Conservation (phyloP, 2,113 vertebrate genomes). For the Lathamus discolor region DNA sequence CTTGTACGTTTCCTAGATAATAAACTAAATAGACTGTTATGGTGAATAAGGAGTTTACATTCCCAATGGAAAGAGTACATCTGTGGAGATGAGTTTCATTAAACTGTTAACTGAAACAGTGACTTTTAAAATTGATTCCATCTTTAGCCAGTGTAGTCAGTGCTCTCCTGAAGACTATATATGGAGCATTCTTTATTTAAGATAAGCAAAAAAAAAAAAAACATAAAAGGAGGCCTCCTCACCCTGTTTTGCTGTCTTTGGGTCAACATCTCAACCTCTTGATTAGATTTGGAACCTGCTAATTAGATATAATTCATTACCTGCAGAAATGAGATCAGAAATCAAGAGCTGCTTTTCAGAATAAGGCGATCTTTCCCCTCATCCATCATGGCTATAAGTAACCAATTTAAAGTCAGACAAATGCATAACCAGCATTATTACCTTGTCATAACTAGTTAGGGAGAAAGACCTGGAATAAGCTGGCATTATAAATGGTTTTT, state of each 20-base stretch:
- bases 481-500: conserved; percentile 92
- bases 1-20: conserved; percentile 38
- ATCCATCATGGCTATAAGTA: conserved; percentile 99
- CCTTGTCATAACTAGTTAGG: conserved; percentile 99
- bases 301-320: conserved; percentile 99
- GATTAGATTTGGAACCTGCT: conserved; percentile 93
- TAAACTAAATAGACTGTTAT: conserved; percentile 23
- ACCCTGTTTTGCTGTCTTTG: conserved; percentile 64
- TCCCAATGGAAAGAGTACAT: conserved; percentile 63
- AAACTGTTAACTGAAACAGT: conserved; percentile 43
- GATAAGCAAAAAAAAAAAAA: conserved; percentile 55
- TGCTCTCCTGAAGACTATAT: not conserved
- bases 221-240: conserved; percentile 10
- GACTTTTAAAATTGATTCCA: conserved; percentile 60
- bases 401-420: conserved; percentile 96
- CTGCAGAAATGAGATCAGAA: conserved; percentile 92
- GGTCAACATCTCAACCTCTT: conserved; percentile 91
- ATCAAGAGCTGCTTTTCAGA: conserved; percentile 92
- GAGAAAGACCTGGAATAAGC: conserved; percentile 85
- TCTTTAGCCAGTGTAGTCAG: conserved; percentile 5
- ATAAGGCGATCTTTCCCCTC: conserved; percentile 89
- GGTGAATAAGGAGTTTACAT: conserved; percentile 56
- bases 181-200: conserved; percentile 22
- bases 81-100: conserved; percentile 67
- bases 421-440: conserved; percentile 94